Evolutionary conservation across 2,797 vertebrate genomes (phyloP).

Genomic region (Prionace glauca): DNA sequence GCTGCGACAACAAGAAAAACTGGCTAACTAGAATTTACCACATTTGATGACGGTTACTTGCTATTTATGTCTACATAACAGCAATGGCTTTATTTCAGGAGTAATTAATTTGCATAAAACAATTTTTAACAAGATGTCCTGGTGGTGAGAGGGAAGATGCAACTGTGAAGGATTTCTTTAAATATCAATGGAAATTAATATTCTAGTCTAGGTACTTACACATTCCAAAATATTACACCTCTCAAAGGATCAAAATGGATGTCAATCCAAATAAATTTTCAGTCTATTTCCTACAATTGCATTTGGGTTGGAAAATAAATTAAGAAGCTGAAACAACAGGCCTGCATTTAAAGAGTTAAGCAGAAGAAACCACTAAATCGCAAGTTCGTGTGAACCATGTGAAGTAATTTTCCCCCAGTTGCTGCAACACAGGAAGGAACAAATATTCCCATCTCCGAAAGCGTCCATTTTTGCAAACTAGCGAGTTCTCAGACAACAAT

Average conservation of each 20-base stretch:
- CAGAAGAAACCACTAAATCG: background rate
- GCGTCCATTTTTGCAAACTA: background rate
- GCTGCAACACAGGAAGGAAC: slow-evolving; percentile 7
- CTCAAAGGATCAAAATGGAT: background rate
- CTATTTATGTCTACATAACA: background rate
- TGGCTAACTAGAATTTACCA: background rate
- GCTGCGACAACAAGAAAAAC: background rate
- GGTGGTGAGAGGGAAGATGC: background rate
- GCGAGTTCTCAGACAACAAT: background rate
- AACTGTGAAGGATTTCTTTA: background rate
- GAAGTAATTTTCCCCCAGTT: slow-evolving; percentile 10
- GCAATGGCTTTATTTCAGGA: background rate
- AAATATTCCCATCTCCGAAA: background rate
- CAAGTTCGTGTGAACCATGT: background rate
- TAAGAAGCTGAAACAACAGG: background rate
- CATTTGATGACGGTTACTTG: background rate
- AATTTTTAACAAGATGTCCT: background rate
- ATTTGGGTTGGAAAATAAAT: background rate
- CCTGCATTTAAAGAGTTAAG: background rate
- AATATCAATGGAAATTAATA: background rate
- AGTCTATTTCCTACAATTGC: background rate
- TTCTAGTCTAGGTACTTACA: background rate
- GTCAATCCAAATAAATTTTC: background rate
- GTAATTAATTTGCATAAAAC: background rate
- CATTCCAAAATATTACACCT: background rate